Conservation (phyloP, 2,113 vertebrate genomes). For the Brachypteracias leptosomus region DNA sequence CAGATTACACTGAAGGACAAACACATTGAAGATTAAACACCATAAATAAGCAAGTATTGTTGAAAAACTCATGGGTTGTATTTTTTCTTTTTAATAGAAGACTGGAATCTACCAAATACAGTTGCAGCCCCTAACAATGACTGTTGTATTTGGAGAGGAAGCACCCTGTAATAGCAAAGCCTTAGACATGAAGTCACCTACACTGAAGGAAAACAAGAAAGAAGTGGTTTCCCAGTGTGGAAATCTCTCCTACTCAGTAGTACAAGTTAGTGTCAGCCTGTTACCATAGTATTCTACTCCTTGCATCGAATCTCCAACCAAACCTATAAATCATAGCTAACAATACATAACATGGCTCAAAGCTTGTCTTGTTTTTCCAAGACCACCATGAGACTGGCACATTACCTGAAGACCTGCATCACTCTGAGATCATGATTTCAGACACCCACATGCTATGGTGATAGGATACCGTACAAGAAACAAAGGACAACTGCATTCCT, state of each 20-base stretch:
- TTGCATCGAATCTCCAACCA: background rate
- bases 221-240: background rate
- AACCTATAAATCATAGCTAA: background rate
- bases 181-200: background rate
- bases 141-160: background rate
- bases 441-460: constrained; percentile 6
- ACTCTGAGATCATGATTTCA: constrained; percentile 49
- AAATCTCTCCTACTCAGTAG: background rate
- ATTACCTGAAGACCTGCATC: constrained; percentile 37
- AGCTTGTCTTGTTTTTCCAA: constrained; percentile 10
- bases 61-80: background rate
- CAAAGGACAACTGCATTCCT: constrained; percentile 33
- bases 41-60: background rate
- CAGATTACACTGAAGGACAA: background rate
- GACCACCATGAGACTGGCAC: background rate
- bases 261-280: background rate
- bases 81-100: background rate
- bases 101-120: background rate
- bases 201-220: background rate
- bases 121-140: background rate
- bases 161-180: background rate
- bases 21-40: background rate
- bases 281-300: background rate
- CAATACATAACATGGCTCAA: background rate
- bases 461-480: constrained; percentile 13